phyloP scores from a whole-genome alignment of 64 coral and sea anemone genomes.

The Stichodactyla mertensii region DNA sequence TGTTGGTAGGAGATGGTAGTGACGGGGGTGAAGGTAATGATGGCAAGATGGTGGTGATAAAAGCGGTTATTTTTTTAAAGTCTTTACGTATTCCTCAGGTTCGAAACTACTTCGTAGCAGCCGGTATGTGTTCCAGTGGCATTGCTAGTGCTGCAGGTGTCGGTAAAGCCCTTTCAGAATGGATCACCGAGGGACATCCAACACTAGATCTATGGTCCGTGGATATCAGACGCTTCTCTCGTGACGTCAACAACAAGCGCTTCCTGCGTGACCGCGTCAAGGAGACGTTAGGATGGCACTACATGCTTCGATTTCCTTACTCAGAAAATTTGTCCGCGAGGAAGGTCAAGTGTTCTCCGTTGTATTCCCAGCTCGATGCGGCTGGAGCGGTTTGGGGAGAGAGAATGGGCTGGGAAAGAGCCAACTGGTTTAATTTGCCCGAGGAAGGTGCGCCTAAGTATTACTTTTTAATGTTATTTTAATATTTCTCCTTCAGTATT shows the following conservation, averaged over 20 bases:
- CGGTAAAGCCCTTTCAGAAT: constrained; percentile 76
- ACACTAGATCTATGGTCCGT: constrained; percentile 81
- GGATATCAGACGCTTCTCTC: constrained; percentile 83
- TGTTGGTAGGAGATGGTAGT: too few relatives aligned
- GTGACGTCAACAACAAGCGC: constrained; percentile 66
- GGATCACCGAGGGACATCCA: constrained; percentile 78
- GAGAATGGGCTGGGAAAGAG: constrained; percentile 92
- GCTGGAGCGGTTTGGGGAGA: constrained; percentile 80
- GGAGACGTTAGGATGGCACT: constrained; percentile 61
- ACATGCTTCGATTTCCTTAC: constrained; percentile 67
- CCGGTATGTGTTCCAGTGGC: constrained; percentile 81
- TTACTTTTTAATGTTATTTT: not conserved
- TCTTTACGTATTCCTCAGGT: constrained; percentile 34
- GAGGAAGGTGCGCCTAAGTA: constrained; percentile 19
- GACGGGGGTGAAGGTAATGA: too few relatives aligned
- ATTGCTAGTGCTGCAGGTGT: constrained; percentile 74
- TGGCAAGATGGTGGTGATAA: too few relatives aligned
- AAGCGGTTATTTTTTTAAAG: too few relatives aligned
- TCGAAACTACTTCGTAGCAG: constrained; percentile 78
- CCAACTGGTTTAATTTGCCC: constrained; percentile 60
- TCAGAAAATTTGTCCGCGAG: constrained; percentile 55
- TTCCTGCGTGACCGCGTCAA: constrained; percentile 70
- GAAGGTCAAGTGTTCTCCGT: constrained; percentile 68
- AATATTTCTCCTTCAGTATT: too few relatives aligned
- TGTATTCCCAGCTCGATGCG: constrained; percentile 53